These are phyloP conservation scores for Eilema griseolum DNA, from an alignment of 2,888 invertebrate species.

Conservation along the genomic window DNA sequence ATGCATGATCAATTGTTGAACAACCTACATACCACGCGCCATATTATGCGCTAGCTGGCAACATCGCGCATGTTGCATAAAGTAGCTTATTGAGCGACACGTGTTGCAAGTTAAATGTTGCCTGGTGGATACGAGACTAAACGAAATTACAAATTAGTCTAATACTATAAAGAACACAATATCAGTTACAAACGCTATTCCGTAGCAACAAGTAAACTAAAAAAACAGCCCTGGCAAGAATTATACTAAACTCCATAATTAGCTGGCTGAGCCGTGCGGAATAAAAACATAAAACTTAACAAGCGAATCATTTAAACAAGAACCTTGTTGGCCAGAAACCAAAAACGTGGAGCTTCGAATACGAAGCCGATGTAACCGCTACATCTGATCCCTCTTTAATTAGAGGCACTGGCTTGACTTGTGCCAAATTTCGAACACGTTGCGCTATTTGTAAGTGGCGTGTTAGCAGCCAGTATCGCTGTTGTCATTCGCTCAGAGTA, in stretches of 20 bases:
- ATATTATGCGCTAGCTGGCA: no score
- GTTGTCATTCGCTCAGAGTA: slow-evolving; percentile 21
- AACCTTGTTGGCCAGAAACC: slow-evolving; percentile 77
- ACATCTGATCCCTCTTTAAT: slow-evolving; percentile 80
- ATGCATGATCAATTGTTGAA: no score
- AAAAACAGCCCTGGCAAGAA: slow-evolving; percentile 35
- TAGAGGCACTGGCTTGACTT: slow-evolving; percentile 67
- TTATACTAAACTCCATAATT: slow-evolving; percentile 48
- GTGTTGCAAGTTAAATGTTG: no score
- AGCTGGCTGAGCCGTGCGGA: slow-evolving; percentile 41
- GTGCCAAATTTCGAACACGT: slow-evolving; percentile 62
- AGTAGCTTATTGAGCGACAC: no score
- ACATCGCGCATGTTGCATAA: no score
- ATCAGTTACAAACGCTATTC: slow-evolving; percentile 44
- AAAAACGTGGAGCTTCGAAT: slow-evolving; percentile 70
- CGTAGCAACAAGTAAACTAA: slow-evolving; percentile 21
- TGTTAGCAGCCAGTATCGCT: slow-evolving; percentile 31
- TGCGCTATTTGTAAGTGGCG: slow-evolving; percentile 52
- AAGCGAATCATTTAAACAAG: slow-evolving; percentile 75
- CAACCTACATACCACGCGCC: no score
- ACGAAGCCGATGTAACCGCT: slow-evolving; percentile 58
- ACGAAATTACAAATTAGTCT: slow-evolving; percentile 23
- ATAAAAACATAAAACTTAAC: slow-evolving; percentile 72
- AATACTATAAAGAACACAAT: slow-evolving; percentile 24
- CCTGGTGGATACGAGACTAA: background rate